Evolutionary conservation across 2,888 invertebrate species (phyloP), one percentile per base, ranked within the genome.

Genomic region (Apocheima hispidaria): DNA sequence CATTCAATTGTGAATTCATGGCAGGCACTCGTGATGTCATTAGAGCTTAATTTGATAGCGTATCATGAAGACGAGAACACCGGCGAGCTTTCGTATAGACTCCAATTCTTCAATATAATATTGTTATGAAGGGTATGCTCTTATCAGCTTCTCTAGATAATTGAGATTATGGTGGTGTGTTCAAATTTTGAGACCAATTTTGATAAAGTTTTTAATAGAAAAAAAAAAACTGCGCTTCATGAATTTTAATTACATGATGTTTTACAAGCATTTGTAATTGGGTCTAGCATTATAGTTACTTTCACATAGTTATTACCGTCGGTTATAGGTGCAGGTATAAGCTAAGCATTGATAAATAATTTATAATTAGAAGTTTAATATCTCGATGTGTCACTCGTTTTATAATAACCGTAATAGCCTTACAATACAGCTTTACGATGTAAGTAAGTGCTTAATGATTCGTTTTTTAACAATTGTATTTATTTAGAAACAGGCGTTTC

Each of bases 1-100:
- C 79, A 86, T 87, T 87, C 83, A 83, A 87, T 84, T 84, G 84
- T 82, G 77, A 81, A 86, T 84, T 81, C 82, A 82, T 78, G 73
- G 74, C 78, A 76, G 79, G 74, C 79, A 77, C 83, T 83, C 76
- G 78, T 81, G 82, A 79, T 81, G 82, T 86, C 86, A 85, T 82
- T 81, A 77, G 75, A 75, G 76, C 73, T 81, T 84, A 82, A 84
- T 83, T 82, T 78, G 77, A 84, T 82, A 82, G 73, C 77, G 70
- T 76, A 79, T 77, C 75, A 65, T 72, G 71, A 65, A 75, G 75
- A 78, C 77, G 71, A 80, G 70, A 71, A 74, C 72, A 68, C 62
- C 16, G 67, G 73, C 73, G 75, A 75, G 69, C 66, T 73, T 77
- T 76, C 72, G 68, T 56, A 60, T 60, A n/a, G 64, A 50, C 55